Evolutionary conservation across 2,888 invertebrate genomes (phyloP), one percentile per base, ranked within the genome.

Genomic region (Charanyca ferruginea): DNA sequence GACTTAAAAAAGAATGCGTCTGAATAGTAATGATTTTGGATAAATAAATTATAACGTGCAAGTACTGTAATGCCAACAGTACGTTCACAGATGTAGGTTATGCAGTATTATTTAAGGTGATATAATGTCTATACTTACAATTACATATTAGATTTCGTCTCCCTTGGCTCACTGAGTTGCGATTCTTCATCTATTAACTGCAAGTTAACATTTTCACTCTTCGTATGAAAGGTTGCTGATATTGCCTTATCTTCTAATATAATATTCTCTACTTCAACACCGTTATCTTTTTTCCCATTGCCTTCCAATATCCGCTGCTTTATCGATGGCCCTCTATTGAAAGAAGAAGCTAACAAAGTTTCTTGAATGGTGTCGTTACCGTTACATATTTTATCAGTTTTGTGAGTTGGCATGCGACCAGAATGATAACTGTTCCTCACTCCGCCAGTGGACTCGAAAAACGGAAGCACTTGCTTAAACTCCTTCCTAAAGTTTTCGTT

Each of bases 401-500:
- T 96, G 62, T 94, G 92, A 7, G 93, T 91, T 22, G 92, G 92
- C 91, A 94, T 93, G 25, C 94, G 85, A 2, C 94, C 95, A 32
- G 95, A 94, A 70, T 94, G 94, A 73, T 93, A 94, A 66, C 93
- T 94, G 64, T 93, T 94, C 51, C 96, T 90, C 88, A 96, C 96
- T 66, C 94, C 91, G 62, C 92, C 90, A 11, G 91, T 90, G 0
- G 96, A 94, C 79, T 96, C 96, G 83, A 96, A 96, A 85, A 97
- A 97, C 75, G 97, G 97, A 70, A 97, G 89, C 0, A 98, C 97
- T 90, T 97, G 97, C 86, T 98, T 98, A 89, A 99, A 99, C 90
- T 99, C 99, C 90, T 99, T 99, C 68, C 99, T 97, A 89, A 99
- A 99, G 91, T 98, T 98, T 83, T 99, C 99, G 91, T 99, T 99